Percentiles rank a stretch among this genome's conserved stretches.
phyloP scores from a whole-genome alignment of 2,888 invertebrate species.

The Steinernema carpocapsae region DNA sequence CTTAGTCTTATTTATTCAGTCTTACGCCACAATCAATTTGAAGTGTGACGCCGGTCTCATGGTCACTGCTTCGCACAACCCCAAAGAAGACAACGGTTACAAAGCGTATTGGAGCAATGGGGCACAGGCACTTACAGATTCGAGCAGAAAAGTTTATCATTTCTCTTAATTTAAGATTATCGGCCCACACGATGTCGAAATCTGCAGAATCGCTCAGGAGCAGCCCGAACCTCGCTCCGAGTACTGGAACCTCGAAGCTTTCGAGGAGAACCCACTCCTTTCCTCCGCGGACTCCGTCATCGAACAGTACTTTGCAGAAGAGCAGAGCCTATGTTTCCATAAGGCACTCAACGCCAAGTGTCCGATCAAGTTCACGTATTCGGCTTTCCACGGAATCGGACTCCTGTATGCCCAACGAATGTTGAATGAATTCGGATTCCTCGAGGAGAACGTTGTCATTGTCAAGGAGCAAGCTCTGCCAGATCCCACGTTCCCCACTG shows the following conservation, averaged over 20 bases:
- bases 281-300: slow-evolving; percentile 73
- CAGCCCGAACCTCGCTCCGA: slow-evolving; percentile 80
- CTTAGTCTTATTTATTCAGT: slow-evolving; percentile 69
- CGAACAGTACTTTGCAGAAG: slow-evolving; percentile 75
- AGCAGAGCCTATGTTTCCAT: slow-evolving; percentile 51
- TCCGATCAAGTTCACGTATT: slow-evolving; percentile 81
- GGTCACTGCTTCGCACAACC: slow-evolving; percentile 94
- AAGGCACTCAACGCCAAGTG: slow-evolving; percentile 63
- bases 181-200: slow-evolving; percentile 85
- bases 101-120: slow-evolving; percentile 94
- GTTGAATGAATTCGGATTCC: slow-evolving; percentile 79
- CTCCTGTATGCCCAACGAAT: slow-evolving; percentile 80
- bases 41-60: slow-evolving; percentile 85
- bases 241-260: slow-evolving; percentile 79
- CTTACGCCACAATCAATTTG: slow-evolving; percentile 81
- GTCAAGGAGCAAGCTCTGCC: slow-evolving; percentile 78
- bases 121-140: slow-evolving; percentile 80
- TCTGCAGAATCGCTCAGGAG: slow-evolving; percentile 80
- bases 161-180: slow-evolving; percentile 77
- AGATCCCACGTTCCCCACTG: slow-evolving; percentile 95
- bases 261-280: slow-evolving; percentile 74
- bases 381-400: slow-evolving; percentile 98
- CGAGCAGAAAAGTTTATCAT: background rate
- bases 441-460: slow-evolving; percentile 66
- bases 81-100: slow-evolving; percentile 93